phyloP scores from a whole-genome alignment of 2,113 vertebrate species.

The Bettongia penicillata region DNA sequence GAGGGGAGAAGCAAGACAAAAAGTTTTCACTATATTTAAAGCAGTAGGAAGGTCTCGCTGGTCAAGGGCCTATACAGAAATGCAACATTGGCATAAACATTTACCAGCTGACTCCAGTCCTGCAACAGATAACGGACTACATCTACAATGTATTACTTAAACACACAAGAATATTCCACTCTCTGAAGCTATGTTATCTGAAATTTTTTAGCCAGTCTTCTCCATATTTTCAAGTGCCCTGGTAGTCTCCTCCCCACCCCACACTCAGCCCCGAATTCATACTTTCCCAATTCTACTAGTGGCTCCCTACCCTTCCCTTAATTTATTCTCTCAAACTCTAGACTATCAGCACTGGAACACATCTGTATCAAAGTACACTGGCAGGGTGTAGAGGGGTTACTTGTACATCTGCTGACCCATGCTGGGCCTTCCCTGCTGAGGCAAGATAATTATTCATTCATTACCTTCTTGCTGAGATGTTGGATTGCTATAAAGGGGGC shows the following conservation, averaged over 20 bases:
- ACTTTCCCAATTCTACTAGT: not conserved
- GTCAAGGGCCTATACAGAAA: not conserved
- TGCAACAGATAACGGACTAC: not conserved
- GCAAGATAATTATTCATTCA: not conserved
- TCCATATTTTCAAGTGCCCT: not conserved
- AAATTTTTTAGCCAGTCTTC: not conserved
- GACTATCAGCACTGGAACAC: not conserved
- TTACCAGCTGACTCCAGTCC: not conserved
- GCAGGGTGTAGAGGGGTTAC: fast-evolving
- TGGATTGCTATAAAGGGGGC: not conserved
- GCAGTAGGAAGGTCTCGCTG: not conserved
- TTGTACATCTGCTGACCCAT: not conserved
- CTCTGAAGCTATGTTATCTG: not conserved
- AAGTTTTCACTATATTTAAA: not conserved
- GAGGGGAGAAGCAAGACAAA: not conserved
- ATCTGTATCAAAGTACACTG: not conserved
- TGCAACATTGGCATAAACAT: not conserved
- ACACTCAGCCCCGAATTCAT: not conserved
- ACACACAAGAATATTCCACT: not conserved
- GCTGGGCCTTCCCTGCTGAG: not conserved
- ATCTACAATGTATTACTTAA: not conserved
- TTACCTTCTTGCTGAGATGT: not conserved
- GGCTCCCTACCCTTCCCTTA: not conserved
- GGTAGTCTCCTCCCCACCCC: not conserved
- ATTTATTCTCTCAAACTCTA: slow-evolving; percentile 6